Conservation (phyloP, 1,140 invertebrate genomes). For the Drosophila punjabiensis region DNA sequence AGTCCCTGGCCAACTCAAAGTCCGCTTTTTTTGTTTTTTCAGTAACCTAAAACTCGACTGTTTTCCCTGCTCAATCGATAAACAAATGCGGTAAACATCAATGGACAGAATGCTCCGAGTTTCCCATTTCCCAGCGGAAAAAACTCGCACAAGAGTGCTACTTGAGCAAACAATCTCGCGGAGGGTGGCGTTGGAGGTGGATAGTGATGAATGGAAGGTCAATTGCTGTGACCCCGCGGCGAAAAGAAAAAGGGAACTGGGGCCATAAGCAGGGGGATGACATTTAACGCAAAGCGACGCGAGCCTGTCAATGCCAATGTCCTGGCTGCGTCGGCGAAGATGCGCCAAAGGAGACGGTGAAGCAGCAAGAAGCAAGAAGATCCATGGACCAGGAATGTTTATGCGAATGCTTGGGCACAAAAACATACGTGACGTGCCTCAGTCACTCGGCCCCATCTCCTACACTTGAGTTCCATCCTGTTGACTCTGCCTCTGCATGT, state of each 20-base stretch:
- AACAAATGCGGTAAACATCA: constrained; percentile 80
- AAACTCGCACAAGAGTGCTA: constrained; percentile 32
- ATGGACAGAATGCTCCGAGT: constrained; percentile 36
- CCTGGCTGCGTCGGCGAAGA: constrained; percentile 47
- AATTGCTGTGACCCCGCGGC: constrained; percentile 74
- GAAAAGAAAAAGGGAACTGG: constrained; percentile 27
- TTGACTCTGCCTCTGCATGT: not conserved
- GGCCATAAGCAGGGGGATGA: constrained; percentile 46
- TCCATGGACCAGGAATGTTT: constrained; percentile 69
- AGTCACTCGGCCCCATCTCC: constrained; percentile 4
- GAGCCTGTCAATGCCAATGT: constrained; percentile 77
- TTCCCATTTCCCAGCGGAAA: constrained; percentile 27
- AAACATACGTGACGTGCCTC: constrained; percentile 78
- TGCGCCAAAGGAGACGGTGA: not conserved
- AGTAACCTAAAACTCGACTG: constrained; percentile 65
- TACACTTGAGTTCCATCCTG: constrained; percentile 4
- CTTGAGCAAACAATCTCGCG: constrained; percentile 70
- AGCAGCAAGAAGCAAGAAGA: constrained; percentile 1
- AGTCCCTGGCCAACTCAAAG: not conserved
- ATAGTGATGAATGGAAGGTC: constrained; percentile 80
- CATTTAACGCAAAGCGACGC: constrained; percentile 78
- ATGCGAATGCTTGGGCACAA: constrained; percentile 81
- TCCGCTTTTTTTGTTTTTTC: constrained; percentile 59
- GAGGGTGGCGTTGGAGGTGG: not conserved
- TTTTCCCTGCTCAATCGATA: constrained; percentile 65